Percentiles rank a stretch among this genome's conserved stretches.
These are phyloP conservation scores for Todiramphus chloris DNA, from an alignment of 2,113 vertebrate genomes.

Conservation along the genomic window DNA sequence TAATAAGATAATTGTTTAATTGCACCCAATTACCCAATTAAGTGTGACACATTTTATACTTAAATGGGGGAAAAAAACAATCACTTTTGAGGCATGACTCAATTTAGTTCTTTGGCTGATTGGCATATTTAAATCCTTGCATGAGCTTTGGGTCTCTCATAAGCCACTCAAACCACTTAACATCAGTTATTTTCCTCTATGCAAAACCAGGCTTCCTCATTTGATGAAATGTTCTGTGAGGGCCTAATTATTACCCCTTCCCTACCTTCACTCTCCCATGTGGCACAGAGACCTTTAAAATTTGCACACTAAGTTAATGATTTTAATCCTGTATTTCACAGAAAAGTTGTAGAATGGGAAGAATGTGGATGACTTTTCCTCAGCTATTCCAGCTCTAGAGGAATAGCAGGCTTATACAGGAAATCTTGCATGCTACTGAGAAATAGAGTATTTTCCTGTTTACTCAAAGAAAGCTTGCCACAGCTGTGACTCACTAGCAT, in stretches of 20 bases:
- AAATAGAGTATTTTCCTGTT: background rate
- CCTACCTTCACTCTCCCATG: background rate
- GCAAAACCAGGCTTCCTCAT: background rate
- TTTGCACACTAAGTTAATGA: background rate
- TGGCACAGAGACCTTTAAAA: background rate
- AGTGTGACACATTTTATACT: background rate
- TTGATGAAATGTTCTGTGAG: background rate
- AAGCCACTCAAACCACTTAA: background rate
- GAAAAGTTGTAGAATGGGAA: background rate
- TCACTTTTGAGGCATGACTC: constrained; percentile 4
- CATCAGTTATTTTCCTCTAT: background rate
- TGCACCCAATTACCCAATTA: background rate
- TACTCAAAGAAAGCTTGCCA: background rate
- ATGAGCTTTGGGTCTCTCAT: background rate
- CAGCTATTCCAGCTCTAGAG: background rate
- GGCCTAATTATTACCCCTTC: background rate
- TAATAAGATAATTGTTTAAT: constrained; percentile 58
- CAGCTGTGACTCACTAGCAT: background rate
- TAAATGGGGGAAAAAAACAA: background rate
- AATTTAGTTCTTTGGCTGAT: background rate
- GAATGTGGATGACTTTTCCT: background rate
- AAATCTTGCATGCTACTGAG: background rate
- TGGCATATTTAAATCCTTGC: background rate
- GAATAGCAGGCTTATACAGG: background rate
- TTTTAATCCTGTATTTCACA: background rate